Base-by-base conservation (phyloP, 1,140 invertebrate species). In the Tetranychus urticae region DNA sequence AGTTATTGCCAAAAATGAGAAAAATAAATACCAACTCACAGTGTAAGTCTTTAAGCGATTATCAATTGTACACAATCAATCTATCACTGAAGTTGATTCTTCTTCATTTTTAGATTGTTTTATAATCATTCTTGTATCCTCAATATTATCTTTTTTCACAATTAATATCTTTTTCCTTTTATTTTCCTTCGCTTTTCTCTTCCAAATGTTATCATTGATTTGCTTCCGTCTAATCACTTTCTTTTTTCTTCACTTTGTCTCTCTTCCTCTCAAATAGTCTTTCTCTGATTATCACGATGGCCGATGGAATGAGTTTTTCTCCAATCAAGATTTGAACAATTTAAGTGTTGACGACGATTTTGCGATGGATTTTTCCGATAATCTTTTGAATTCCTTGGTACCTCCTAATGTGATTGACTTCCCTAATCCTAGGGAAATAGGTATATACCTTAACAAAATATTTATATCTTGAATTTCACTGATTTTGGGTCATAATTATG, bases 341-440 rank as follows among this genome's bases (percentile, higher is more conserved):
- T 42, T 42, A 42, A 47, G 14, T 14, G 12, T 59, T 47, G 46
- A 59, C 31, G 58, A 59, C 52, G 58, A 48, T 36, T 39, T 67
- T 58, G 83, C 88, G 67, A 84, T 88, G 78, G 84, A 84, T 68
- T 81, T 90, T 67, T 85, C 85, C 79, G 88, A 84, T 69, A 87
- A 86, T 35, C 77, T 92, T 45, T 89, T 91, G 71, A 86, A 86
- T 58, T 85, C 85, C 54, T 85, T 90, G 66, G 80, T 81, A 67
- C 80, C 77, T 55, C 87, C 86, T 74, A 87, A 89, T 71, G 87
- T 89, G 31, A 90, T 93, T 76, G 83, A 86, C 62, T 97, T 97
- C 77, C 93, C 93, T 7, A 91, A 96, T 78, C 83, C 89, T 39
- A 81, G 88, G 75, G 92, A 97, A 79, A 88, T 96, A 66, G 84